phyloP scores from a whole-genome alignment of 2,888 invertebrate genomes.

The Desoria tigrina region DNA sequence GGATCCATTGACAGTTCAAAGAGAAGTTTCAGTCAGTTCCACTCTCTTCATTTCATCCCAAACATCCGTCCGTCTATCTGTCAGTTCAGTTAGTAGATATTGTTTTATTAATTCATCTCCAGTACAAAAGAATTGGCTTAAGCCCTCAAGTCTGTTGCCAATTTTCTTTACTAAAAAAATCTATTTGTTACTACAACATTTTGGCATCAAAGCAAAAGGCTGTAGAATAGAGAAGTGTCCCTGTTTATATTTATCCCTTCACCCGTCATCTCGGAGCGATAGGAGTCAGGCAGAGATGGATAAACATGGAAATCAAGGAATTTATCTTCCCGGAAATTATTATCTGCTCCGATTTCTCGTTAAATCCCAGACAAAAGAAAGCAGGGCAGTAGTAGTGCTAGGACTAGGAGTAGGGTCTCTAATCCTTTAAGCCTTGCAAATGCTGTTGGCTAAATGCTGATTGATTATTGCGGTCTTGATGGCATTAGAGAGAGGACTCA shows the following conservation, averaged over 20 bases:
- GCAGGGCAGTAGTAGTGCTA: no score
- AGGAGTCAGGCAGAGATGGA: no score
- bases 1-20: constrained; percentile 4
- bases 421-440: constrained; percentile 3
- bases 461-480: neutral
- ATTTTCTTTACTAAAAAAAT: constrained; percentile 2
- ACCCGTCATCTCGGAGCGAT: neutral
- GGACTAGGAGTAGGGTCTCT: no score
- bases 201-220: constrained; percentile 6
- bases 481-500: neutral
- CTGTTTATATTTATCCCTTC: neutral
- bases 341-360: no score
- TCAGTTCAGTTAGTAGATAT: neutral
- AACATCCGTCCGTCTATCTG: neutral
- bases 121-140: constrained; percentile 9
- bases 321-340: no score
- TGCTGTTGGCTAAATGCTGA: constrained; percentile 3
- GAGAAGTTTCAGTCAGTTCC: neutral
- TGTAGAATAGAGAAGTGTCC: no score
- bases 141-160: constrained; percentile 1
- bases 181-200: neutral
- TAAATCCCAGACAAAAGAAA: no score
- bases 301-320: no score
- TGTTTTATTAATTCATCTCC: constrained; percentile 11
- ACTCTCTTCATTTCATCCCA: neutral